phyloP scores from a whole-genome alignment of 2,113 vertebrate species.

The Empidonax alnorum region DNA sequence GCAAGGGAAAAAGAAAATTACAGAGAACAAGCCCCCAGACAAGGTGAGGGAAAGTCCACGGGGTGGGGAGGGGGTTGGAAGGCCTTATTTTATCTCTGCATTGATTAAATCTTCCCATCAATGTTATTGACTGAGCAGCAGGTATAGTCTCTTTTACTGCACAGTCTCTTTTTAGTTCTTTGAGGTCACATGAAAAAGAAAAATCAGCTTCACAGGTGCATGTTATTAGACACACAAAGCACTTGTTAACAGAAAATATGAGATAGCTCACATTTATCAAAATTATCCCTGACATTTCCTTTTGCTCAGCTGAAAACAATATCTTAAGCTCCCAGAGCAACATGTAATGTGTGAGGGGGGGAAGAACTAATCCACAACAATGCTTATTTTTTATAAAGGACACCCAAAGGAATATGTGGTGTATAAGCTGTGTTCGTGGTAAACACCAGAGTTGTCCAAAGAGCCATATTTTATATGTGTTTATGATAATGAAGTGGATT shows the following conservation, averaged over 20 bases:
- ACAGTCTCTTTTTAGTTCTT: background rate
- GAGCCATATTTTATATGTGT: background rate
- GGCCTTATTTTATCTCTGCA: background rate
- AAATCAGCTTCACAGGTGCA: slow-evolving; percentile 51
- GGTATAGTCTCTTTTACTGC: background rate
- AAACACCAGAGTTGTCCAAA: background rate
- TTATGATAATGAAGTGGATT: background rate
- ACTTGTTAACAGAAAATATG: slow-evolving; percentile 58
- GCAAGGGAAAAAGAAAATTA: background rate
- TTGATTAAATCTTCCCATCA: background rate
- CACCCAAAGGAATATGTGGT: background rate
- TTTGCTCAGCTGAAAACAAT: slow-evolving; percentile 67
- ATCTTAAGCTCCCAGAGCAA: slow-evolving; percentile 23
- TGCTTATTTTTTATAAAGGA: background rate
- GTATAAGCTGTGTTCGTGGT: background rate
- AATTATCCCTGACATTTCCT: slow-evolving; percentile 64
- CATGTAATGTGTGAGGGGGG: background rate
- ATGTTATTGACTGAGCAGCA: background rate
- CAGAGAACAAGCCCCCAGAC: background rate
- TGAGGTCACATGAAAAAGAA: slow-evolving; percentile 35
- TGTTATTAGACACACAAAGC: slow-evolving; percentile 58
- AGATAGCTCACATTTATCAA: slow-evolving; percentile 62
- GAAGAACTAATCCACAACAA: background rate
- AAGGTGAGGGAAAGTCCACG: background rate
- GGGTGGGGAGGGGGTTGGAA: background rate